Base-by-base conservation (phyloP, 2,113 vertebrate species). In the Xiphophorus maculatus region DNA sequence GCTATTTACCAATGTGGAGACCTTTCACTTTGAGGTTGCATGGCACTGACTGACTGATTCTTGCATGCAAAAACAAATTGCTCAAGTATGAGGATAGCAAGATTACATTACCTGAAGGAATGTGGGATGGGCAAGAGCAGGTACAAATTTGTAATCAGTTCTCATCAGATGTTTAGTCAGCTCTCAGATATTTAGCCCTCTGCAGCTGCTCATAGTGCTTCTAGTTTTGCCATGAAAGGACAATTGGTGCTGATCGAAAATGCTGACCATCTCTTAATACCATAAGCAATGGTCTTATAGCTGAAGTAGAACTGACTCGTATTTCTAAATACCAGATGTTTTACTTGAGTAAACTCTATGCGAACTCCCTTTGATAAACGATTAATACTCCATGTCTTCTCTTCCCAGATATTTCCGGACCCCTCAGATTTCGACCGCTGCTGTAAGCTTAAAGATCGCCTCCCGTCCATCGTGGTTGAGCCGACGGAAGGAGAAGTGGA, bases 401-500 rank as follows among this genome's bases (percentile, higher is more conserved):
- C 8, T 71, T 44, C 27, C 22, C 90, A 99, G 98, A 99, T 99
- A 90, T 99, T 99, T 79, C 98, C 98, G 0, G 98, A 99, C 83
- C 97, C 98, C 0, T 97, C 97, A 0, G 98, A 99, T 87, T 98
- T 97, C 0, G 98, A 99, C 71, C 95, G 97, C 2, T 98, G 96
- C 95, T 98, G 97, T 85, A 99, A 98, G 73, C 95, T 98, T 86
- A 99, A 99, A 91, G 97, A 99, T 91, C 96, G 97, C 1, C 95
- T 99, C 68, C 97, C 98, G 4, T 99, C 97, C 65, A 99, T 99
- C 0, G 98, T 99, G 86, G 98, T 99, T 76, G 97, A 99, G 81
- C 96, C 96, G 0, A 99, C 97, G 0, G 98, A 99, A 73, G 97
- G 97, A 0, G 98, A 99, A 0, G 98, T 99, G 71, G 98, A 99